A percentile compares a stretch with the other conserved stretches of the same genome.
These are phyloP conservation scores for Myoxocephalus aenaeus DNA, from an alignment of 2,797 vertebrate genomes.

Conservation along the genomic window DNA sequence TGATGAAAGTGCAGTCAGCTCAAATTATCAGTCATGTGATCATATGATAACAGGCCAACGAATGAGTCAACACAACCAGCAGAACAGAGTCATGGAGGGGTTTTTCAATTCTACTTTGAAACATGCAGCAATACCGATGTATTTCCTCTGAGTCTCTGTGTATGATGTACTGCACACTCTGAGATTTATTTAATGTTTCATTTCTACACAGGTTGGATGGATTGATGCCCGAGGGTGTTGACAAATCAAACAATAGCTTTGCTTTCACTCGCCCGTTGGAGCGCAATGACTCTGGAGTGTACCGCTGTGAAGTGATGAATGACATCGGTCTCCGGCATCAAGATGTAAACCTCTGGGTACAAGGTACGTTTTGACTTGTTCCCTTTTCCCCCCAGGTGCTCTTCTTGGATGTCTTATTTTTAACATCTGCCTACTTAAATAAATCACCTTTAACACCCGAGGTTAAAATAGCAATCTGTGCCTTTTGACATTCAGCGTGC, in stretches of 20 bases:
- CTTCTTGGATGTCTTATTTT: conserved; percentile 11
- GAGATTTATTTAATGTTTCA: conserved; percentile 19
- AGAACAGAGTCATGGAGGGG: neutral
- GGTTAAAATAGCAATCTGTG: conserved; percentile 2
- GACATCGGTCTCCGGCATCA: conserved; percentile 88
- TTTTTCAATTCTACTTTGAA: conserved; percentile 10
- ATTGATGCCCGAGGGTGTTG: conserved; percentile 90
- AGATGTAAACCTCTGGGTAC: conserved; percentile 90
- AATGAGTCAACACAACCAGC: conserved; percentile 24
- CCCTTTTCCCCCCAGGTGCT: neutral
- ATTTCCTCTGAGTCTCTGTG: neutral
- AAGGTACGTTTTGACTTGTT: conserved; percentile 81
- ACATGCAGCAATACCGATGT: neutral
- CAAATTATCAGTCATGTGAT: conserved; percentile 44
- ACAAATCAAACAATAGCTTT: conserved; percentile 89
- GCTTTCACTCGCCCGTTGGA: conserved; percentile 90
- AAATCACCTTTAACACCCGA: conserved; percentile 1
- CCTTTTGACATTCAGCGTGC: conserved; percentile 25
- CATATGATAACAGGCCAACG: conserved; percentile 32
- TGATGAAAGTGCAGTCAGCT: conserved; percentile 26
- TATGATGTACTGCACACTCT: neutral
- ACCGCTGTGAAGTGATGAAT: conserved; percentile 93
- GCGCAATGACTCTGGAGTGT: conserved; percentile 94
- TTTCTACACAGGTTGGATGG: conserved; percentile 87
- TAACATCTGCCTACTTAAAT: neutral